A percentile compares a stretch with the other conserved stretches of the same genome.
These are phyloP conservation scores for Alviniconcha strummeri DNA, from an alignment of 2,888 invertebrate genomes.

Conservation along the genomic window DNA sequence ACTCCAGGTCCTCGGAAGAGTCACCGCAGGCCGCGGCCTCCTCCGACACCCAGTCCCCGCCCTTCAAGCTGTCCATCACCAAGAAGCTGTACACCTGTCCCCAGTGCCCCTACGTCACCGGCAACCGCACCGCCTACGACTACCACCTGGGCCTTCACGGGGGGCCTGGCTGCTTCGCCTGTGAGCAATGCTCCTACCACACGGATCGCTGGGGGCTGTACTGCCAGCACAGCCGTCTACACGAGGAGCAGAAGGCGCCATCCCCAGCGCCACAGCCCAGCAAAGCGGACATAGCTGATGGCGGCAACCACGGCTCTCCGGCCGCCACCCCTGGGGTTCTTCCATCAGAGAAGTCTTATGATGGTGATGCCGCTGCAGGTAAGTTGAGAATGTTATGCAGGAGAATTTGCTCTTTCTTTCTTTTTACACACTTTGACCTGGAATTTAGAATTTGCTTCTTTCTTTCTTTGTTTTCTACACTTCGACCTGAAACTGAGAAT, in stretches of 20 bases:
- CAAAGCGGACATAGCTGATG: neutral
- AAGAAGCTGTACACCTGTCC: slow-evolving; percentile 48
- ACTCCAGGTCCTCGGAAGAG: neutral
- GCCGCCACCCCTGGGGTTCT: too few species aligned
- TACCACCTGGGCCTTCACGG: slow-evolving; percentile 45
- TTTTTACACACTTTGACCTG: too few species aligned
- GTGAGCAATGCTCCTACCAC: slow-evolving; percentile 63
- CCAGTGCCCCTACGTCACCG: slow-evolving; percentile 50
- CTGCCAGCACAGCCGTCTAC: slow-evolving; percentile 61
- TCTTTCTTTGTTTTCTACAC: too few species aligned
- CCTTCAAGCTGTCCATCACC: slow-evolving; percentile 42
- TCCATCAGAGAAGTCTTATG: too few species aligned
- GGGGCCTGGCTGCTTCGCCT: slow-evolving; percentile 43
- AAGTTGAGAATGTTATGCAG: neutral
- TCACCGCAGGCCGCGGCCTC: neutral
- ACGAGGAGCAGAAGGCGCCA: slow-evolving; percentile 32
- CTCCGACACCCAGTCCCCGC: slow-evolving; percentile 28
- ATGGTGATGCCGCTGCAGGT: neutral
- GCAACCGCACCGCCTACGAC: slow-evolving; percentile 46
- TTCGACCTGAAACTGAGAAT: too few species aligned
- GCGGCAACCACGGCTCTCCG: too few species aligned
- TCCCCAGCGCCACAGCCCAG: too few species aligned
- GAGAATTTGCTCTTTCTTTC: too few species aligned
- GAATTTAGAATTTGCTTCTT: too few species aligned
- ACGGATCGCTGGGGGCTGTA: slow-evolving; percentile 58